phyloP scores from a whole-genome alignment of 2,888 invertebrate genomes.

The Apamea epomidion region DNA sequence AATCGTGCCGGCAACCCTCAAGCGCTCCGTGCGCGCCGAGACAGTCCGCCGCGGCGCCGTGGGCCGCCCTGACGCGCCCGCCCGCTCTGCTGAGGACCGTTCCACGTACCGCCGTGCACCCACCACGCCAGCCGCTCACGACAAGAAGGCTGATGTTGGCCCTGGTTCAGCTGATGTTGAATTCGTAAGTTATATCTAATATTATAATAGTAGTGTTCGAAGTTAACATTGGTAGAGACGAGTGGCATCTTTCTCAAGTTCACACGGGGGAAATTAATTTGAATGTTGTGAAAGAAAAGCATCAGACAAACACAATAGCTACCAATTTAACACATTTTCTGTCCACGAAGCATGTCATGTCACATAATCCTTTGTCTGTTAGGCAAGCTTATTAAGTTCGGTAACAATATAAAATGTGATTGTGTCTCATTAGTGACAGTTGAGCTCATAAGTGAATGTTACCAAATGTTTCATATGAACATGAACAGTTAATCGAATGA shows the following conservation, averaged over 20 bases:
- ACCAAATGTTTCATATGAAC: not conserved
- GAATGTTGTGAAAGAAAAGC: not conserved
- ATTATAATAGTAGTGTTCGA: not conserved
- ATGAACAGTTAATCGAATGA: too few species aligned
- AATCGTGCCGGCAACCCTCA: conserved; percentile 99
- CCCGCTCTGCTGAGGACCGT: conserved; percentile 95
- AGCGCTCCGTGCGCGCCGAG: conserved; percentile 96
- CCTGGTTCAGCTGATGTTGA: conserved; percentile 98
- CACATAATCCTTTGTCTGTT: not conserved
- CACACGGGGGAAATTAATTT: not conserved
- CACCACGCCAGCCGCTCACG: conserved; percentile 91
- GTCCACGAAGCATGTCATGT: not conserved
- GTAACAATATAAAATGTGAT: not conserved
- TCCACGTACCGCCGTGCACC: conserved; percentile 95
- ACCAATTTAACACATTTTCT: not conserved
- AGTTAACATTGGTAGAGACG: not conserved
- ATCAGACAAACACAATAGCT: not conserved
- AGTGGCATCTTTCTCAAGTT: not conserved
- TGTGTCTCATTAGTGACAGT: too few species aligned
- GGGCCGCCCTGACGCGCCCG: conserved; percentile 92
- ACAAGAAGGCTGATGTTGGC: conserved; percentile 99
- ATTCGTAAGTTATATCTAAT: conserved; percentile 91
- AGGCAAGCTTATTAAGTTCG: too few species aligned
- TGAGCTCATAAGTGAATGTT: too few species aligned
- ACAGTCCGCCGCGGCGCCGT: conserved; percentile 94